phyloP scores from a whole-genome alignment of 2,113 vertebrate genomes.

The Nestor notabilis region DNA sequence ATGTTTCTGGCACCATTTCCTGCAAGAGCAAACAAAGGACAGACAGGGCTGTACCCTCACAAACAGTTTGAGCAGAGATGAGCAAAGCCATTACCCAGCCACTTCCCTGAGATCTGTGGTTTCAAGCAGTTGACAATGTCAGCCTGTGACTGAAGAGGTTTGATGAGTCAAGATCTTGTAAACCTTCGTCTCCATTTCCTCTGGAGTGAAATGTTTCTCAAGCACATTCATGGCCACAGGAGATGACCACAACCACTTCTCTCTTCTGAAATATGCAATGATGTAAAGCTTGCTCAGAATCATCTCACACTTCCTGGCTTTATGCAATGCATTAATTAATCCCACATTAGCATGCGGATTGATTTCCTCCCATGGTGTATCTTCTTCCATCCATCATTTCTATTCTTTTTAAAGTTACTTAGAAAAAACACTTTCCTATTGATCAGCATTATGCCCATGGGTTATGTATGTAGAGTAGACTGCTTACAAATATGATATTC shows the following conservation, averaged over 20 bases:
- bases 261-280: neutral
- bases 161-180: neutral
- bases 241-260: neutral
- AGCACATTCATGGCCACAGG: neutral
- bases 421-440: neutral
- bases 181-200: neutral
- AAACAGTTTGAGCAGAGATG: neutral
- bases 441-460: neutral
- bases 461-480: neutral
- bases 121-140: neutral
- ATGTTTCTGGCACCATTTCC: neutral
- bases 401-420: conserved; percentile 3
- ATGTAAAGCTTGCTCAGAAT: neutral
- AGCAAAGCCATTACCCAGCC: neutral
- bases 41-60: neutral
- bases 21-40: neutral
- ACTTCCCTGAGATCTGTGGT: neutral
- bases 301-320: neutral
- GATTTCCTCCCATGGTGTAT: neutral
- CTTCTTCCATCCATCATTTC: neutral
- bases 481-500: neutral
- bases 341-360: neutral
- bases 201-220: neutral
- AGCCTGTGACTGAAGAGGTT: neutral
- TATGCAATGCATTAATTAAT: neutral